Evolutionary conservation across 2,113 vertebrate species (phyloP).

Genomic region (Chlorocebus sabaeus): DNA sequence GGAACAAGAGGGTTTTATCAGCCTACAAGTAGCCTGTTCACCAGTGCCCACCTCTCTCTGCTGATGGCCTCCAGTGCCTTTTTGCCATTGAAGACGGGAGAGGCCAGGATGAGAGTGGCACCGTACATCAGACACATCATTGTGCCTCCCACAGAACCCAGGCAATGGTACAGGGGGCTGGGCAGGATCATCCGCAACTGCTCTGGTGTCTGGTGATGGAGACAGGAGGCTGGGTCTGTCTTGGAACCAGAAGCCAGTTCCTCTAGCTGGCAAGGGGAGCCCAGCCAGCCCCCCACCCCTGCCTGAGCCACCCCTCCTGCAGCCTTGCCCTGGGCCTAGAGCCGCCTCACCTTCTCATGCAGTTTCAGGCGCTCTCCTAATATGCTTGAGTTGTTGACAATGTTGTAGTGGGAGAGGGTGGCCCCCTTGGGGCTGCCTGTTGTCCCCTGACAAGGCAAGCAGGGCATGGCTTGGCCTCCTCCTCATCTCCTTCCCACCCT

Average conservation of each 20-base stretch:
- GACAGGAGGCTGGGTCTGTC: slow-evolving; percentile 9
- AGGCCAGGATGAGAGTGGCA: slow-evolving; percentile 84
- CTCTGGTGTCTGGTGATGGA: slow-evolving; percentile 76
- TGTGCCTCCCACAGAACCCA: slow-evolving; percentile 90
- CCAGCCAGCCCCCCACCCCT: background rate
- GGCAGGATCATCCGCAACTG: slow-evolving; percentile 82
- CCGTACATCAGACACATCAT: slow-evolving; percentile 87
- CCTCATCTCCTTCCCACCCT: background rate
- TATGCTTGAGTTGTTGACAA: slow-evolving; percentile 91
- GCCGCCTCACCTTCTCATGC: slow-evolving; percentile 82
- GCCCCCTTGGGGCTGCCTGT: slow-evolving; percentile 95
- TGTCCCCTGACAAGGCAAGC: slow-evolving; percentile 88
- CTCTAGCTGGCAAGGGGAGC: background rate
- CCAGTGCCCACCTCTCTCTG: slow-evolving; percentile 88
- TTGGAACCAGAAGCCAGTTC: background rate
- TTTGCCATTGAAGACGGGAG: slow-evolving; percentile 84
- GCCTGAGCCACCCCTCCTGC: no score
- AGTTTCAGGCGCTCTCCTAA: slow-evolving; percentile 85
- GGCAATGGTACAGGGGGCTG: slow-evolving; percentile 92
- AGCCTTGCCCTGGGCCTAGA: background rate
- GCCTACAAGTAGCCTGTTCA: background rate
- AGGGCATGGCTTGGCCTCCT: background rate
- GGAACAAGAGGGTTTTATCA: background rate
- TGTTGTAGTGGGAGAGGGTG: slow-evolving; percentile 92
- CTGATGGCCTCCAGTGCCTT: slow-evolving; percentile 86